phyloP scores from a whole-genome alignment of 2,113 vertebrate genomes.

The Phoenicopterus ruber region DNA sequence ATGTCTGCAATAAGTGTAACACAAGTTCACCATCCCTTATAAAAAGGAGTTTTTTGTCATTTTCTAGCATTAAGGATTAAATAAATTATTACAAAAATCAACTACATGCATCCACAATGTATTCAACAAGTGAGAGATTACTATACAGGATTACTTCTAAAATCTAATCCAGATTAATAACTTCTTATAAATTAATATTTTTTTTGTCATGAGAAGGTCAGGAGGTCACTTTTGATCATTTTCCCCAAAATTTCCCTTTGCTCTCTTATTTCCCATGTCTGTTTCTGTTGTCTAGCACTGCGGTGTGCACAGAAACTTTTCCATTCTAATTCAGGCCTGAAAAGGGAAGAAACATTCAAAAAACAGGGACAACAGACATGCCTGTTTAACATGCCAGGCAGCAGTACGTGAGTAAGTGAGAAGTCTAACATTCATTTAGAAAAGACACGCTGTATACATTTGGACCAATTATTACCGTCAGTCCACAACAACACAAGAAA shows the following conservation, averaged over 20 bases:
- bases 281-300: not conserved
- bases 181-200: not conserved
- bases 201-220: not conserved
- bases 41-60: not conserved
- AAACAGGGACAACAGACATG: not conserved
- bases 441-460: not conserved
- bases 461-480: not conserved
- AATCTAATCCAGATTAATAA: not conserved
- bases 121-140: not conserved
- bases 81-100: not conserved
- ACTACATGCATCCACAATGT: not conserved
- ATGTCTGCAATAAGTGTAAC: not conserved
- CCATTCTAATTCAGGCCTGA: not conserved
- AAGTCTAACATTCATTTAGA: no score
- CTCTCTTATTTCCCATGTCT: not conserved
- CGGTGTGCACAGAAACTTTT: not conserved
- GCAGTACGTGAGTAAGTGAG: not conserved
- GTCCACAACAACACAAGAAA: not conserved
- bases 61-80: not conserved
- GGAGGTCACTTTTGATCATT: not conserved
- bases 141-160: not conserved
- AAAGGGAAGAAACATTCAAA: not conserved
- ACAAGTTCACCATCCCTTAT: not conserved
- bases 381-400: not conserved
- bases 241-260: not conserved